Percentiles rank a stretch among this genome's conserved stretches.
Conservation (phyloP, 2,797 vertebrate genomes). For the Heteromormyrus szaboi region DNA sequence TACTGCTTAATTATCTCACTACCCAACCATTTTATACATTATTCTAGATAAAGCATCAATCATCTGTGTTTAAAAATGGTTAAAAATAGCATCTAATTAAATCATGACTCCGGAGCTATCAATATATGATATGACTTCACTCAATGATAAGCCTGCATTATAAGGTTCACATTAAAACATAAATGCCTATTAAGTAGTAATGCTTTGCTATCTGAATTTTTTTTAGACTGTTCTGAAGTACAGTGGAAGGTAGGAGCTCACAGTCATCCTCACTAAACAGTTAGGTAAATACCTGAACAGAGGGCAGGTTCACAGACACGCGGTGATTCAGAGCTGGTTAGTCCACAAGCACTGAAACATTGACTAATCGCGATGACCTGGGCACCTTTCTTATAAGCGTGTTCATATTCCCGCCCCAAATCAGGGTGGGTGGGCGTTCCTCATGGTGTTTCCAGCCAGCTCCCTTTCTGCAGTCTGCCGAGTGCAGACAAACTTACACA, state of each 20-base stretch:
- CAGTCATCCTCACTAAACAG: neutral
- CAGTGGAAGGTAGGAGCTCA: neutral
- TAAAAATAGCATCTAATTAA: neutral
- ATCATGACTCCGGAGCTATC: neutral
- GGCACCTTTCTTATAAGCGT: constrained; percentile 50
- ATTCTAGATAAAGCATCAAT: neutral
- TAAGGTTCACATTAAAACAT: neutral
- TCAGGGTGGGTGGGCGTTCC: constrained; percentile 16
- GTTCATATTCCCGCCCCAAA: constrained; percentile 42
- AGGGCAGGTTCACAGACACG: constrained; percentile 29
- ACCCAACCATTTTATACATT: neutral
- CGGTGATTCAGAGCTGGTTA: constrained; percentile 20
- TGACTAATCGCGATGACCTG: constrained; percentile 38
- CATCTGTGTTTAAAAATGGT: neutral
- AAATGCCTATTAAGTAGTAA: neutral
- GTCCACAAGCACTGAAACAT: constrained; percentile 38
- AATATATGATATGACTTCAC: neutral
- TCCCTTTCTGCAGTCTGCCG: neutral
- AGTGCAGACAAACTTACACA: neutral
- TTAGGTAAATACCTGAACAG: constrained; percentile 38
- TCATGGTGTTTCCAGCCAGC: constrained; percentile 4
- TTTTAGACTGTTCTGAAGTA: neutral
- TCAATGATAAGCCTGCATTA: neutral
- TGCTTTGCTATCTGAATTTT: neutral
- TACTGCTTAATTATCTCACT: neutral